Conservation (phyloP, 2,113 vertebrate species). For the Siniperca chuatsi region DNA sequence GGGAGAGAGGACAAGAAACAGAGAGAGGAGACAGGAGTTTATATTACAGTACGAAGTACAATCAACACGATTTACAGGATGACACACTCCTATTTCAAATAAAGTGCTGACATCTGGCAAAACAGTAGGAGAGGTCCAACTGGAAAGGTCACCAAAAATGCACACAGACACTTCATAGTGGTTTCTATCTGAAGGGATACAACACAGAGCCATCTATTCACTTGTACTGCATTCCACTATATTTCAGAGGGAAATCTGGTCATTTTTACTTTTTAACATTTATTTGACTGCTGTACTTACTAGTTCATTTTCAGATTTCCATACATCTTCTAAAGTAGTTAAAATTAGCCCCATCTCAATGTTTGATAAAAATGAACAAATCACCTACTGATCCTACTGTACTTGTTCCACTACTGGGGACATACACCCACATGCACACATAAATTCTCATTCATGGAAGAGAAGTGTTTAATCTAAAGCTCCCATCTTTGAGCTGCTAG, state of each 20-base stretch:
- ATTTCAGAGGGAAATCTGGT: background rate
- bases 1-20: conserved; percentile 41
- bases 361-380: too few species aligned
- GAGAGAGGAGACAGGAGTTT: conserved; percentile 69
- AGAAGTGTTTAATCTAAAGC: conserved; percentile 14
- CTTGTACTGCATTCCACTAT: background rate
- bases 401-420: background rate
- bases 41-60: conserved; percentile 56
- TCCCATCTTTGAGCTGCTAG: conserved; percentile 24
- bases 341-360: background rate
- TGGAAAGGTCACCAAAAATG: conserved; percentile 56
- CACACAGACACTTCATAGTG: conserved; percentile 26
- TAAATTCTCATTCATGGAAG: background rate
- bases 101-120: conserved; percentile 65
- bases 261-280: background rate
- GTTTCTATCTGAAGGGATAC: conserved; percentile 27
- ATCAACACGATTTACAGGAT: conserved; percentile 58
- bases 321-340: background rate
- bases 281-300: background rate
- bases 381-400: background rate
- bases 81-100: conserved; percentile 60
- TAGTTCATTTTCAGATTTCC: background rate
- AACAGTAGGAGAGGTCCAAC: conserved; percentile 53
- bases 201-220: conserved; percentile 16
- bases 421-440: background rate